Evolutionary conservation across 2,888 invertebrate species (phyloP).

Genomic region (Operophtera brumata): DNA sequence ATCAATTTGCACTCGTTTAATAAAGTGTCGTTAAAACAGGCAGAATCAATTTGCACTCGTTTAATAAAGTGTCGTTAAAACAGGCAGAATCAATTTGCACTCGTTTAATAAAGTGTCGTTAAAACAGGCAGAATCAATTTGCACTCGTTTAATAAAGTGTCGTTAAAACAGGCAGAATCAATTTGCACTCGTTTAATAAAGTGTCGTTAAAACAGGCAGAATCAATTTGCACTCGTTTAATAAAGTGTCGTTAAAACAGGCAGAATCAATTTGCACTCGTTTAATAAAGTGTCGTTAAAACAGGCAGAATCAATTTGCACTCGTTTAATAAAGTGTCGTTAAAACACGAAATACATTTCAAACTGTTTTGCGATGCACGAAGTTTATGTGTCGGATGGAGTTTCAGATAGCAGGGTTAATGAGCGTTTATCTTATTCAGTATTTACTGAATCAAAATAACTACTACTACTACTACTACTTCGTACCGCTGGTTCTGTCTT

Average conservation of each 20-base stretch:
- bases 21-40: too few species aligned
- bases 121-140: too few species aligned
- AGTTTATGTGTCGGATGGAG: slow-evolving; percentile 9
- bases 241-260: slow-evolving; percentile 16
- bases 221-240: slow-evolving; percentile 24
- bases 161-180: slow-evolving; percentile 27
- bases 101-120: too few species aligned
- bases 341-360: slow-evolving; percentile 18
- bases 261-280: slow-evolving; percentile 25
- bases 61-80: too few species aligned
- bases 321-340: slow-evolving; percentile 16
- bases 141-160: too few species aligned
- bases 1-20: too few species aligned
- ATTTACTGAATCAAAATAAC: neutral
- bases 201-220: slow-evolving; percentile 20
- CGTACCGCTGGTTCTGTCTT: too few species aligned
- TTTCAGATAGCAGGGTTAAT: slow-evolving; percentile 14
- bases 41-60: too few species aligned
- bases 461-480: too few species aligned
- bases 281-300: slow-evolving; percentile 16
- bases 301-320: slow-evolving; percentile 27
- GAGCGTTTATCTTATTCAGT: slow-evolving; percentile 13
- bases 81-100: too few species aligned
- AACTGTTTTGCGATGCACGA: slow-evolving; percentile 14
- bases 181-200: slow-evolving; percentile 20